A percentile compares a stretch with the other conserved stretches of the same genome.
These are phyloP conservation scores for Rotaria macrura DNA, from an alignment of 2,888 invertebrate species.

Conservation along the genomic window DNA sequence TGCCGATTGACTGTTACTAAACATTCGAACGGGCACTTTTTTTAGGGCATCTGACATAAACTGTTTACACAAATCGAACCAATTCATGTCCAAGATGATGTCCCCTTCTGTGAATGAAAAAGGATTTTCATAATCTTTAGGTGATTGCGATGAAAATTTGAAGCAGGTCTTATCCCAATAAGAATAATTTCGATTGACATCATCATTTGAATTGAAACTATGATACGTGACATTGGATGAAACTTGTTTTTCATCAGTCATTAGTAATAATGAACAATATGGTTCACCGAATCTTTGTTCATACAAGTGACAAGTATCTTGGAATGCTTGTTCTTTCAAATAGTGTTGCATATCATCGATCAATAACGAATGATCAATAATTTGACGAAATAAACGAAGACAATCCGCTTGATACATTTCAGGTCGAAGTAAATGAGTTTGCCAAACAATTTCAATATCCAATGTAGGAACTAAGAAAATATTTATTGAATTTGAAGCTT, in stretches of 20 bases:
- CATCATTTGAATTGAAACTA: not conserved
- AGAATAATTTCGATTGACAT: not conserved
- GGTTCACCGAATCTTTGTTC: not conserved
- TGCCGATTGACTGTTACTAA: not conserved
- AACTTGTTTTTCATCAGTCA: too few species aligned
- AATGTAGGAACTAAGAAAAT: not conserved
- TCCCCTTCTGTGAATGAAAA: not conserved
- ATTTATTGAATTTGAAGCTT: not conserved
- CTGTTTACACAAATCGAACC: not conserved
- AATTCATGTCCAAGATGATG: not conserved
- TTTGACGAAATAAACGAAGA: not conserved
- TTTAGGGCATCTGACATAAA: not conserved
- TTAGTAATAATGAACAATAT: not conserved
- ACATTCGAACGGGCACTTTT: not conserved
- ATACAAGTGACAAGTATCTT: not conserved
- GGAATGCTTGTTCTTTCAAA: not conserved
- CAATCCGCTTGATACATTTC: not conserved
- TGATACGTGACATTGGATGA: too few species aligned
- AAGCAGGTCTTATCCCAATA: not conserved
- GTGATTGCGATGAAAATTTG: not conserved
- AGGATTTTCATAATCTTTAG: not conserved
- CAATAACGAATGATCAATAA: not conserved
- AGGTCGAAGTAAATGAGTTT: not conserved
- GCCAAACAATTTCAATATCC: not conserved
- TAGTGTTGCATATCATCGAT: not conserved